phyloP scores from a whole-genome alignment of 1,140 invertebrate species.

The Apis mellifera region Amel_HAv3.1 CM009939.2:11776001-11776500 shows the following conservation, averaged over 20 bases:
- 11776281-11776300: slow-evolving; percentile 28
- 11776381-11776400: slow-evolving; percentile 99
- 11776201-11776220: neutral
- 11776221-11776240: slow-evolving; percentile 3
- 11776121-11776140: neutral
- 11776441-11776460: neutral
- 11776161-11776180: neutral
- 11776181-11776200: no score
- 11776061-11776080: neutral
- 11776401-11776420: slow-evolving; percentile 91
- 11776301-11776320: slow-evolving; percentile 89
- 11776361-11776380: slow-evolving; percentile 98
- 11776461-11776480: slow-evolving; percentile 74
- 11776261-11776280: neutral
- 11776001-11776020: neutral
- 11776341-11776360: slow-evolving; percentile 98
- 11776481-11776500: slow-evolving; percentile 99
- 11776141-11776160: slow-evolving; percentile 16
- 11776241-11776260: neutral
- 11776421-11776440: neutral
- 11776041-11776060: slow-evolving; percentile 29
- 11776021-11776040: neutral
- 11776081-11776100: neutral
- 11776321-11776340: slow-evolving; percentile 96
- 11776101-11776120: neutral